Conservation (phyloP, 2,797 vertebrate genomes). For the Fistularia commersonii region DNA sequence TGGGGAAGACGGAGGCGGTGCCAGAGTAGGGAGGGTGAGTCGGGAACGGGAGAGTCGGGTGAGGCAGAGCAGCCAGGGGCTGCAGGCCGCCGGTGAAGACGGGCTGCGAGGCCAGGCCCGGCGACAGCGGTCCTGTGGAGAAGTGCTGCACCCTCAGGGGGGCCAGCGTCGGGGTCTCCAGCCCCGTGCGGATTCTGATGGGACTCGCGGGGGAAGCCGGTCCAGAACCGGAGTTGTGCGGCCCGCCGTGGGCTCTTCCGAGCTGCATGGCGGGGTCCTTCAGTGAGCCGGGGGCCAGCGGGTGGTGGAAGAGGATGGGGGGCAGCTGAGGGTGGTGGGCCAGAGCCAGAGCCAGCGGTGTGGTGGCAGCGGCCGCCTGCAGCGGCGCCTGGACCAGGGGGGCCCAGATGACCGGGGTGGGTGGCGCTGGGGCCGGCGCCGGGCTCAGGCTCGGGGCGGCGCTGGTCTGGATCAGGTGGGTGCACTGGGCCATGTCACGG, state of each 20-base stretch:
- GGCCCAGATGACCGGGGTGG: slow-evolving; percentile 92
- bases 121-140: slow-evolving; percentile 36
- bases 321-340: slow-evolving; percentile 90
- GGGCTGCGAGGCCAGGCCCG: slow-evolving; percentile 53
- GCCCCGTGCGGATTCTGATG: slow-evolving; percentile 66
- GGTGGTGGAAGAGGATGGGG: slow-evolving; percentile 87
- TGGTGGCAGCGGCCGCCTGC: slow-evolving; percentile 93
- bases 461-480: slow-evolving; percentile 81
- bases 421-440: slow-evolving; percentile 67
- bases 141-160: slow-evolving; percentile 76
- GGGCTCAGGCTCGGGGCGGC: slow-evolving; percentile 64
- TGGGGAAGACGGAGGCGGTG: slow-evolving; percentile 50
- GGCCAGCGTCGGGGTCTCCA: slow-evolving; percentile 78
- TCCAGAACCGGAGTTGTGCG: slow-evolving; percentile 75
- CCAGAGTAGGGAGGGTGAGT: slow-evolving; percentile 43
- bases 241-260: slow-evolving; percentile 72
- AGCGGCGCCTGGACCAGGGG: slow-evolving; percentile 92
- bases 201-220: slow-evolving; percentile 64
- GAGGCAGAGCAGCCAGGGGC: slow-evolving; percentile 34
- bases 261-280: slow-evolving; percentile 73
- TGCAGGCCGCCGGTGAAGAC: slow-evolving; percentile 68
- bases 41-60: slow-evolving; percentile 42
- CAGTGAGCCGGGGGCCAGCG: slow-evolving; percentile 69
- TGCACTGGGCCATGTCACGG: slow-evolving; percentile 95
- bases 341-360: slow-evolving; percentile 90